These are phyloP conservation scores for Oligia fasciuncula DNA, from an alignment of 2,888 invertebrate genomes.

Conservation along the genomic window DNA sequence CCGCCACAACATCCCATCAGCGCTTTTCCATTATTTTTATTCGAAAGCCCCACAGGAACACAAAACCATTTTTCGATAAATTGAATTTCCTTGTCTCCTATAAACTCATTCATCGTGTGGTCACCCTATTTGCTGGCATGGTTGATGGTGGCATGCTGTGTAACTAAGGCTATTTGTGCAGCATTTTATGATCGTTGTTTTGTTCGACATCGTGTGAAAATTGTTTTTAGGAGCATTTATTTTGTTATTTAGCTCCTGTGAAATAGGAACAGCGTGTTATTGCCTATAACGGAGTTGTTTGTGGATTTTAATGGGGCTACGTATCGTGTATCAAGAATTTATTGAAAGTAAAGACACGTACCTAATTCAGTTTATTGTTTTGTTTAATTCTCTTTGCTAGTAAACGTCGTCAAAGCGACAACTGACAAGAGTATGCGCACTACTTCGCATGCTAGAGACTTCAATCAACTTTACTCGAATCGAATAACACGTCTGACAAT, in stretches of 20 bases:
- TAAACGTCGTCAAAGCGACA: conserved; percentile 12
- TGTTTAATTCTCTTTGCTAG: background rate
- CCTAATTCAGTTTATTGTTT: background rate
- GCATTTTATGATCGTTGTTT: conserved; percentile 27
- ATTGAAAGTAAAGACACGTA: background rate
- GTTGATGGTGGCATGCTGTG: conserved; percentile 54
- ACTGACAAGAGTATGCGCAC: background rate
- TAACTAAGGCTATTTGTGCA: conserved; percentile 36
- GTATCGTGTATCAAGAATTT: background rate
- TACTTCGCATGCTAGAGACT: conserved; percentile 10
- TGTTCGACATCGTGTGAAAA: conserved; percentile 15
- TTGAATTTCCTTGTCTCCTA: conserved; percentile 72
- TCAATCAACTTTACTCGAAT: conserved; percentile 27
- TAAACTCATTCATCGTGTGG: conserved; percentile 71
- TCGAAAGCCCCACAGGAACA: conserved; percentile 59
- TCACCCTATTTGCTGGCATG: conserved; percentile 58
- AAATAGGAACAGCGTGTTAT: background rate
- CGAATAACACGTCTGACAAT: conserved; percentile 21
- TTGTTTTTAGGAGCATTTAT: background rate
- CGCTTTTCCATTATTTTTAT: conserved; percentile 69
- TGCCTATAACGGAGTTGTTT: background rate
- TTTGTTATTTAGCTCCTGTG: background rate
- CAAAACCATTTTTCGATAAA: conserved; percentile 73
- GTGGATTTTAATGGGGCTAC: background rate
- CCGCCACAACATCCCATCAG: conserved; percentile 59